A percentile compares a stretch with the other conserved stretches of the same genome.
These are phyloP conservation scores for Bubalus kerabau DNA, from an alignment of 2,113 vertebrate species.

Conservation along the genomic window DNA sequence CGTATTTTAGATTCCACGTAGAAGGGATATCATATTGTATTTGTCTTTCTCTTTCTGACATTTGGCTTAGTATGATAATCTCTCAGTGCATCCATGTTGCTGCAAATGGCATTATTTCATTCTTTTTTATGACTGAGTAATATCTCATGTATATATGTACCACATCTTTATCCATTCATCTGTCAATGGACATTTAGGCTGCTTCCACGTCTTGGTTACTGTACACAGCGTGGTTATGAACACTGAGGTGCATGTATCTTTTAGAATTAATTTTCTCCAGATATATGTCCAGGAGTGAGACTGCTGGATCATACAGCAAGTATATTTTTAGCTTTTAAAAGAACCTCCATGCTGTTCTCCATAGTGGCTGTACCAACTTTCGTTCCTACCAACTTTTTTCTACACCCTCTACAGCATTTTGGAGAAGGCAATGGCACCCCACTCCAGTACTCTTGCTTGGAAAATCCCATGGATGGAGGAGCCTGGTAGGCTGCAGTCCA, in stretches of 20 bases:
- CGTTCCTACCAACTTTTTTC: background rate
- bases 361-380: background rate
- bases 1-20: background rate
- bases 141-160: background rate
- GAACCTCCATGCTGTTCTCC: background rate
- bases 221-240: background rate
- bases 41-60: background rate
- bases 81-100: background rate
- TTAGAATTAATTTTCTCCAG: background rate
- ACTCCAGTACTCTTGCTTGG: too few species aligned
- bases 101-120: background rate
- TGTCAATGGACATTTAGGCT: background rate
- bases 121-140: background rate
- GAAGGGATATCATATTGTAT: background rate
- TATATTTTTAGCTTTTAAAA: background rate
- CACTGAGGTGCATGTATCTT: background rate
- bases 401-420: background rate
- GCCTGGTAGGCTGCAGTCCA: too few species aligned
- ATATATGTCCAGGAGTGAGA: background rate
- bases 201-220: background rate
- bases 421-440: too few species aligned
- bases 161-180: background rate
- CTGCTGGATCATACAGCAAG: background rate
- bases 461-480: too few species aligned
- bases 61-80: background rate